These are phyloP conservation scores for Halocynthia aurantium DNA, from an alignment of 23 tunicate genomes.

Conservation along the genomic window DNA sequence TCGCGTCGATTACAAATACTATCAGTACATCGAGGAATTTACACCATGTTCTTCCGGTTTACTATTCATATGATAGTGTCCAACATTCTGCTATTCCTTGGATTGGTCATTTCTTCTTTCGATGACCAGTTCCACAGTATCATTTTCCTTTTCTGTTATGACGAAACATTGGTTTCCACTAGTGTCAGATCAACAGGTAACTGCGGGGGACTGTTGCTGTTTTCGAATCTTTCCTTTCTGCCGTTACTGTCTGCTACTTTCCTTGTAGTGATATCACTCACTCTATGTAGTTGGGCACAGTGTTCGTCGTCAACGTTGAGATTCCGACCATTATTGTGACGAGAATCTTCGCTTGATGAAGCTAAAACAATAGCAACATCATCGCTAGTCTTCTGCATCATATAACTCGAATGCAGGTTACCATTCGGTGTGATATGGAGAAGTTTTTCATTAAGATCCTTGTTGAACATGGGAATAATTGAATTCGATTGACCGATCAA, in stretches of 20 bases:
- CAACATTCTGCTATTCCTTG: too few relatives aligned
- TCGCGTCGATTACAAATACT: too few relatives aligned
- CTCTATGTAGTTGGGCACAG: not conserved
- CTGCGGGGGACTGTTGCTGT: not conserved
- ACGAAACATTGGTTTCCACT: not conserved
- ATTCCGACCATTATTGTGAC: not conserved
- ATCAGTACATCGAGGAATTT: too few relatives aligned
- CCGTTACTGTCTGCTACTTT: not conserved
- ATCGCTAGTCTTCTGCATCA: not conserved
- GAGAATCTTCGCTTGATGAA: conserved; percentile 4
- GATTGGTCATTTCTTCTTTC: too few relatives aligned
- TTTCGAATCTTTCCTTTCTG: not conserved
- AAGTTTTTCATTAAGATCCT: not conserved
- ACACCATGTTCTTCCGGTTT: too few relatives aligned
- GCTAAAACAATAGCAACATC: not conserved
- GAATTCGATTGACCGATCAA: not conserved
- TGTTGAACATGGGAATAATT: not conserved
- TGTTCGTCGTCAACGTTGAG: not conserved
- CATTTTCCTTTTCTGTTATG: not conserved
- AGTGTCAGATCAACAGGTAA: not conserved
- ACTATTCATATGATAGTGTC: too few relatives aligned
- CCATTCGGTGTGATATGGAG: not conserved
- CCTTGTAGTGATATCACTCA: not conserved
- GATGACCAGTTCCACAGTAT: too few relatives aligned
- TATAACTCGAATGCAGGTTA: not conserved